A percentile compares a stretch with the other conserved stretches of the same genome.
Conservation (phyloP, 2,888 invertebrate species). For the Hoplodrina ambigua region DNA sequence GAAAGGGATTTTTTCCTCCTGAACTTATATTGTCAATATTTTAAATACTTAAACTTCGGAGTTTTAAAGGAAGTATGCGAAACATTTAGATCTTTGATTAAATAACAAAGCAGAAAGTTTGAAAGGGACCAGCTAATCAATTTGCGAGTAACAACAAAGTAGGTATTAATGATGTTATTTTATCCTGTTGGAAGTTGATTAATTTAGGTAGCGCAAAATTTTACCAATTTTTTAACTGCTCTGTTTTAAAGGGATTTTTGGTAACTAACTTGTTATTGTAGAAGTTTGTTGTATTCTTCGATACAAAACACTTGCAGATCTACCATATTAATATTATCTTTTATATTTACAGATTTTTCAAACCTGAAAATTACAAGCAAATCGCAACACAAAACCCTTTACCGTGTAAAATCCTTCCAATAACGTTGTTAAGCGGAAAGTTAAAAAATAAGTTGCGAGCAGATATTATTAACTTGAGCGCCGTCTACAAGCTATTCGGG, state of each 20-base stretch:
- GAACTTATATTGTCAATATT: conserved; percentile 52
- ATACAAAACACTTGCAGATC: not conserved
- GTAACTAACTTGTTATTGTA: not conserved
- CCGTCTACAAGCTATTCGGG: conserved; percentile 86
- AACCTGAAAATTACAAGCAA: conserved; percentile 3
- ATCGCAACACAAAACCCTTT: conserved; percentile 29
- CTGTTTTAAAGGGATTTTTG: conserved; percentile 4
- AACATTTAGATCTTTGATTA: conserved; percentile 70
- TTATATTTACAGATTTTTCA: not conserved
- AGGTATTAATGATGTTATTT: conserved; percentile 59
- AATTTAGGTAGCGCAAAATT: conserved; percentile 51
- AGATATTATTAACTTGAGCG: conserved; percentile 82
- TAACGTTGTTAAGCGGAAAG: conserved; percentile 73
- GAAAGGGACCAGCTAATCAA: conserved; percentile 60
- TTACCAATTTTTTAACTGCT: not conserved
- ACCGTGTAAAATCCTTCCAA: conserved; percentile 57
- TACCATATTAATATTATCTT: not conserved
- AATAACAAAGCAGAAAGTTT: conserved; percentile 62
- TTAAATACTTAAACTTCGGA: conserved; percentile 63
- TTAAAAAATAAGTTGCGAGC: conserved; percentile 78
- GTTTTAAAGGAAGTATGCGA: conserved; percentile 60
- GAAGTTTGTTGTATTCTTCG: not conserved
- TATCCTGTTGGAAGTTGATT: conserved; percentile 53
- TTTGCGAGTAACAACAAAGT: conserved; percentile 60
- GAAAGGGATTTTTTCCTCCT: conserved; percentile 32